Evolutionary conservation across 2,888 invertebrate genomes (phyloP).

Genomic region (Drosophila neonasuta): DNA sequence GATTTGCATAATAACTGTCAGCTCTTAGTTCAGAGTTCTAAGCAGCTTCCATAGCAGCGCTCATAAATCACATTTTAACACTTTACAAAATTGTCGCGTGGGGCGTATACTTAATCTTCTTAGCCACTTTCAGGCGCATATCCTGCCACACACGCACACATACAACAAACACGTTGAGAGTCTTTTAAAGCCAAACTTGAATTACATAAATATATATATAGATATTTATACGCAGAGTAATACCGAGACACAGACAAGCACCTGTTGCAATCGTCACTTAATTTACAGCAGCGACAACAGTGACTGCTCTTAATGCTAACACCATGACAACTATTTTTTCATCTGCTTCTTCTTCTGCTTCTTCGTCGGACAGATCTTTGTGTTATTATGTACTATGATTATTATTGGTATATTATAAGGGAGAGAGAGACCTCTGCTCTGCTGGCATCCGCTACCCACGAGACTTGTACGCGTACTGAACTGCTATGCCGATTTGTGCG

Average conservation of each 20-base stretch:
- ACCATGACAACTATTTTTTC: conserved; percentile 68
- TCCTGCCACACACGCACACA: conserved; percentile 15
- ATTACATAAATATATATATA: not conserved
- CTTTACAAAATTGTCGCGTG: not conserved
- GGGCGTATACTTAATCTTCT: conserved; percentile 16
- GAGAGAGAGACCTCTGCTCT: conserved; percentile 58
- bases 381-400: conserved; percentile 27
- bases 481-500: conserved; percentile 75
- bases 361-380: conserved; percentile 31
- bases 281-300: conserved; percentile 54
- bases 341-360: conserved; percentile 5
- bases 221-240: conserved; percentile 4
- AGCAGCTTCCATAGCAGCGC: not conserved
- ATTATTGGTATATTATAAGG: conserved; percentile 38
- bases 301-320: conserved; percentile 65
- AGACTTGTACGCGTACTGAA: conserved; percentile 82
- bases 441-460: conserved; percentile 81
- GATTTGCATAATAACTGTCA: conserved; percentile 41
- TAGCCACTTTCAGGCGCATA: not conserved
- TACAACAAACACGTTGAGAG: conserved; percentile 6
- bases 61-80: conserved; percentile 5
- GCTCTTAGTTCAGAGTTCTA: conserved; percentile 15
- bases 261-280: conserved; percentile 69
- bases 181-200: conserved; percentile 4
- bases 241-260: conserved; percentile 37